Evolutionary conservation across 2,888 invertebrate species (phyloP).

Genomic region (Punctoribates punctum): DNA sequence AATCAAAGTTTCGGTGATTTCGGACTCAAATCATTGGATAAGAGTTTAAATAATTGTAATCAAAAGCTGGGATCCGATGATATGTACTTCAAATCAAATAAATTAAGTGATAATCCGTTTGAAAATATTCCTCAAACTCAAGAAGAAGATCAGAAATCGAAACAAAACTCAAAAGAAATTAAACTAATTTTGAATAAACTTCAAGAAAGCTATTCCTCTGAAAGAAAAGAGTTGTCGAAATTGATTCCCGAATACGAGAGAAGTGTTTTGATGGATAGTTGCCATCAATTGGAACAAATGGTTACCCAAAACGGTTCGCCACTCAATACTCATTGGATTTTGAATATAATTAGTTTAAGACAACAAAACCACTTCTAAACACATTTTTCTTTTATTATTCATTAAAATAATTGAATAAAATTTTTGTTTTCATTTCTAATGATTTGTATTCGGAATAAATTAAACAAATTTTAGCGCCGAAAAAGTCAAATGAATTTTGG

Average conservation of each 20-base stretch:
- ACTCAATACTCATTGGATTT: constrained; percentile 22
- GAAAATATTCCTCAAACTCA: too few relatives aligned
- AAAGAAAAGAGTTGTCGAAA: neutral
- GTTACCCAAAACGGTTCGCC: neutral
- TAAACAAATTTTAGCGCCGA: neutral
- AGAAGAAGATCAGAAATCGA: too few relatives aligned
- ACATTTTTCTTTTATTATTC: neutral
- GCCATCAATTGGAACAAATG: neutral
- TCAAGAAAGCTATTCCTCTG: neutral
- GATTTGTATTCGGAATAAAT: too few relatives aligned
- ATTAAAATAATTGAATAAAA: neutral
- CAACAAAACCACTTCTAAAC: neutral
- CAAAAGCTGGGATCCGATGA: neutral
- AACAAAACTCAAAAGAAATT: neutral
- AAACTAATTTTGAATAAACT: neutral
- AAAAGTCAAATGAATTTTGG: neutral
- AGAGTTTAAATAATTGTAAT: too few relatives aligned
- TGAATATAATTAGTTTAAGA: constrained; percentile 8
- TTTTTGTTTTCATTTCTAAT: neutral
- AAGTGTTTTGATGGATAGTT: neutral
- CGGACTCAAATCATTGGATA: too few relatives aligned
- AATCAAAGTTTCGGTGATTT: too few relatives aligned
- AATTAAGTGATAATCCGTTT: too few relatives aligned
- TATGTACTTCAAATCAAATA: neutral
- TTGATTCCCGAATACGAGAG: neutral